Base-by-base conservation (phyloP, 2,797 vertebrate genomes). In the Thripadectes ignobilis region DNA sequence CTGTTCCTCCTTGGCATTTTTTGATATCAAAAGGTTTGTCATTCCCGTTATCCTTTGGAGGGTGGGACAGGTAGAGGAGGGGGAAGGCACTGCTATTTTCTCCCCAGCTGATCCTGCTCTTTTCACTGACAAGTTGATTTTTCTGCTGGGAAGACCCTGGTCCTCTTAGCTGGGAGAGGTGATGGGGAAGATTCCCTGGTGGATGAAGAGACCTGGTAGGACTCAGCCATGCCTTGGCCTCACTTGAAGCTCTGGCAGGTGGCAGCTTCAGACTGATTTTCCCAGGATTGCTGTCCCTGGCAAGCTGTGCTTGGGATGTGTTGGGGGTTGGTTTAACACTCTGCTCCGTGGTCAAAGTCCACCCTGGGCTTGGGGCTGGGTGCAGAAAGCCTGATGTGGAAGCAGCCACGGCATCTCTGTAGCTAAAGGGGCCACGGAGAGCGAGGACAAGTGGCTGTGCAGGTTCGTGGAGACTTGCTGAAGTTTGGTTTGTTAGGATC, bases 41-140 rank as follows among this genome's bases (percentile, higher is more conserved):
- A 62, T 67, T 73, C 48, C 61, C 24, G 61, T 71, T 43, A 12
- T 1, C n/a, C 3, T 4, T 92, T 95, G 92, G 41, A 58, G 73
- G 58, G 17, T 52, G 54, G 84, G 52, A 45, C 48, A 59, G 57
- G 57, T 9, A 19, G 20, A 23, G 26, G 18, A 17, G 30, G 27
- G 74, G 74, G 34, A 48, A 65, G 34, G 41, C 18, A 5, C 38
- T 0, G 12, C 45, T 62, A 1, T 46, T 77, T 61, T 92, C 93
- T 84, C 54, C 73, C 51, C 36, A 8, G 43, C 49, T 74, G 85
- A 39, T 85, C 68, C 75, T 23, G 12, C 43, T 39, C 11, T 27
- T 93, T 84, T 69, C 46, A 55, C 75, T 61, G 83, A 68, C 61
- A 71, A 23, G 69, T 10, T 63, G 92, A 49, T 81, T 94, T 84